phyloP scores from a whole-genome alignment of 2,797 vertebrate species.

The Hoplostethus atlanticus region DNA sequence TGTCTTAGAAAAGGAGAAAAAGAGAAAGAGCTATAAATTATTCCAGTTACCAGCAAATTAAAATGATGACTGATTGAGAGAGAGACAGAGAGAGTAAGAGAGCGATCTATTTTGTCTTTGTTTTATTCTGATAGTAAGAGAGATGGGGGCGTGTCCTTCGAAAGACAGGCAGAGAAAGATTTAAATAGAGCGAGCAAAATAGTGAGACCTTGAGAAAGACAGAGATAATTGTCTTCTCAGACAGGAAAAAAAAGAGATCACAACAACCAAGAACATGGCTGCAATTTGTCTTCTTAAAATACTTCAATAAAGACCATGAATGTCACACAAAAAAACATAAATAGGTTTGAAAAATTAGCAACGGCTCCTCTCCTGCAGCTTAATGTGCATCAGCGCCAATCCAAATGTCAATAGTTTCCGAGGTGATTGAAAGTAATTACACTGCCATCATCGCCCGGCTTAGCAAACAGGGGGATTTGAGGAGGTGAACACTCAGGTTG shows the following conservation, averaged over 20 bases:
- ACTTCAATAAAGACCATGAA: constrained; percentile 2
- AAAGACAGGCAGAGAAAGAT: neutral
- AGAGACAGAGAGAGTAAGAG: neutral
- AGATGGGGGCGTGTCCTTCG: neutral
- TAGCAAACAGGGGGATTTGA: constrained; percentile 9
- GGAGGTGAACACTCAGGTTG: neutral
- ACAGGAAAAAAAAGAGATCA: neutral
- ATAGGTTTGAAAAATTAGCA: neutral
- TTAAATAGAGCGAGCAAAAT: neutral
- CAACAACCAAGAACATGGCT: neutral
- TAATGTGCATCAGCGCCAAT: neutral
- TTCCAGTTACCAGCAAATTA: too few relatives aligned
- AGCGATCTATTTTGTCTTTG: neutral
- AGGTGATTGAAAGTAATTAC: constrained; percentile 18
- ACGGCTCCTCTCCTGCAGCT: neutral
- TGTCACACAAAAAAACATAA: constrained; percentile 10
- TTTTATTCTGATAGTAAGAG: neutral
- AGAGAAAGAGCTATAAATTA: too few relatives aligned
- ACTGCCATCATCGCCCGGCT: constrained; percentile 1
- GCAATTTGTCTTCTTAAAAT: neutral
- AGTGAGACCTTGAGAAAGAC: constrained; percentile 6
- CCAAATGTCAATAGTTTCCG: constrained; percentile 16
- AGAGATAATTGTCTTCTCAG: neutral
- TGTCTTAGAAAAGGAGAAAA: too few relatives aligned
- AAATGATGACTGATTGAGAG: neutral